phyloP scores from a whole-genome alignment of 1,140 invertebrate genomes.

The Drosophila yakuba region DNA sequence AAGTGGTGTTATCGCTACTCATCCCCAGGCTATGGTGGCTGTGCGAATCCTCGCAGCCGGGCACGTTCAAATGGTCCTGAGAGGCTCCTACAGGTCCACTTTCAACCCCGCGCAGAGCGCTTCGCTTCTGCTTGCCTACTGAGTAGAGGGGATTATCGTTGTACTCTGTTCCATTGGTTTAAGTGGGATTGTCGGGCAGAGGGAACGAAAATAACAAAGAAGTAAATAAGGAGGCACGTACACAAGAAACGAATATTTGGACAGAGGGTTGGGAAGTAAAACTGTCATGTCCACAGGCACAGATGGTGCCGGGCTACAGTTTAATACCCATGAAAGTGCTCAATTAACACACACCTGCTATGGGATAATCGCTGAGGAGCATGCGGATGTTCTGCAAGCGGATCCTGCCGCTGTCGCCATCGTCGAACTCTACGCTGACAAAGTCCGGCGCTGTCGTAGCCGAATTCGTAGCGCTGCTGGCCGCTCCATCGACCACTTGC shows the following conservation, averaged over 20 bases:
- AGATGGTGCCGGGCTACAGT: conserved; percentile 3
- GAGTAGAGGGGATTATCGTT: conserved; percentile 85
- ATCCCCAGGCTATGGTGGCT: conserved; percentile 64
- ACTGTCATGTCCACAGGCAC: neutral
- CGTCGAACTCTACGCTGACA: conserved; percentile 97
- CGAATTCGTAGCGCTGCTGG: neutral
- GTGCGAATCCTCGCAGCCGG: conserved; percentile 60
- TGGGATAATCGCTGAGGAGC: conserved; percentile 95
- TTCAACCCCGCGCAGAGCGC: conserved; percentile 50
- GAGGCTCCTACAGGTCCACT: conserved; percentile 17
- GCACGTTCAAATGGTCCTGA: conserved; percentile 41
- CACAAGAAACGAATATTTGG: conserved; percentile 33
- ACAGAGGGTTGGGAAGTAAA: conserved; percentile 16
- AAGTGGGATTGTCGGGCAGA: conserved; percentile 24
- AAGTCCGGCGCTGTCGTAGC: conserved; percentile 84
- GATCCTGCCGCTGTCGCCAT: conserved; percentile 96
- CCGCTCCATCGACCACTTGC: conserved; percentile 87
- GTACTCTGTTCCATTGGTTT: conserved; percentile 73
- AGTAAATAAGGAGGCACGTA: conserved; percentile 61
- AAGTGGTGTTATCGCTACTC: conserved; percentile 70
- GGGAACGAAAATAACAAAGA: conserved; percentile 66
- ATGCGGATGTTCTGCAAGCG: conserved; percentile 95
- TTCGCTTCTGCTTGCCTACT: conserved; percentile 82
- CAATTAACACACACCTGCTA: conserved; percentile 87
- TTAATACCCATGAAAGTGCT: neutral